A percentile compares a stretch with the other conserved stretches of the same genome.
Conservation (phyloP, 1,140 invertebrate species). For the Tetramorium simillimum region DNA sequence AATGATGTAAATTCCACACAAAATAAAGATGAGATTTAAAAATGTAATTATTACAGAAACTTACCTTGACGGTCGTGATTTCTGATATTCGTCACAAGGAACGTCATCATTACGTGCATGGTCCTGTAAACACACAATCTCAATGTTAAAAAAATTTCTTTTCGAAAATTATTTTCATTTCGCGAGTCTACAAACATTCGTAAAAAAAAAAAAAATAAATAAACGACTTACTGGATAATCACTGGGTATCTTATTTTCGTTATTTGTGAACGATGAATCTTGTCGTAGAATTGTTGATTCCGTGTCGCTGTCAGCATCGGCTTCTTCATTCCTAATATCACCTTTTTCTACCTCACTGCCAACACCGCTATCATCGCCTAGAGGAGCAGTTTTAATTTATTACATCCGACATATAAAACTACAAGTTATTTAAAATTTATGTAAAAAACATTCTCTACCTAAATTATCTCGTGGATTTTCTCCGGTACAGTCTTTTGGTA, state of each 20-base stretch:
- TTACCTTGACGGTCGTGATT: constrained; percentile 82
- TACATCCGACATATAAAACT: constrained; percentile 6
- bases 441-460: constrained; percentile 77
- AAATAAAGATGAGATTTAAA: constrained; percentile 18
- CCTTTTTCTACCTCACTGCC: constrained; percentile 88
- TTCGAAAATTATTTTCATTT: background rate
- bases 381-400: constrained; percentile 67
- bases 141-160: background rate
- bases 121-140: constrained; percentile 77
- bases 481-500: constrained; percentile 98
- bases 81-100: constrained; percentile 79
- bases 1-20: constrained; percentile 10
- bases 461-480: constrained; percentile 88
- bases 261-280: constrained; percentile 71
- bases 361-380: constrained; percentile 88
- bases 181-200: background rate
- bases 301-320: constrained; percentile 90
- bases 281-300: constrained; percentile 78
- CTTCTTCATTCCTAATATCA: constrained; percentile 86
- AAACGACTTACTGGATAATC: constrained; percentile 76
- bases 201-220: background rate
- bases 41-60: background rate
- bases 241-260: constrained; percentile 79
- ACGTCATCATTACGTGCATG: constrained; percentile 78
- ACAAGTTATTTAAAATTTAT: background rate